Evolutionary conservation across 2,113 vertebrate species (phyloP), one percentile per base, ranked within the genome.

Genomic region (Bombycilla garrulus): DNA sequence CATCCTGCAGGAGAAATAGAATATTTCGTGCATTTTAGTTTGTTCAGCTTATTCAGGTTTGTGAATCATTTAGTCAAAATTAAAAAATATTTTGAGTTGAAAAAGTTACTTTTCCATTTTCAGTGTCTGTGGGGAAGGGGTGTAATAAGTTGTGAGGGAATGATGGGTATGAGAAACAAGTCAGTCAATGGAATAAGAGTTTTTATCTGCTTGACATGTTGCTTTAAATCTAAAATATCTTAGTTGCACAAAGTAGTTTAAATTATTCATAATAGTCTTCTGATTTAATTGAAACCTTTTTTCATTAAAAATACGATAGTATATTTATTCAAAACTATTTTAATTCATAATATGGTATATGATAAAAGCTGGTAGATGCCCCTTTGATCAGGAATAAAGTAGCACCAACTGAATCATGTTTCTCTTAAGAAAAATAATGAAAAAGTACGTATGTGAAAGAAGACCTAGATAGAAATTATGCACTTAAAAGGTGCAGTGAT

Each of bases 41-140:
- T 73, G 36, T 64, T 90, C 13, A 47, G 11, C 33, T 51, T 2
- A 1, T 29, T 92, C 7, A 36, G 53, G 15, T 61, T 53, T 67
- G 10, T 64, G 35, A 56, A 5, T 62, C 23, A 9, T 40, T 82
- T 16, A 60, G 33, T 42, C 44, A 56, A 51, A 92, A 48, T 1
- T 62, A 48, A 45, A 83, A 88, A 57, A 21, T 21, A 4, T 10
- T 89, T 64, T 81, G n/a, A 70, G 14, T 47, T 73, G 6, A 56
- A 85, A 78, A 48, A 44, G 29, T 65, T 77, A 8, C 12, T 24
- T 81, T 73, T 69, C 8, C 3, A 8, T 42, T 92, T 69, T 70
- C 19, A 24, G 0, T 61, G 24, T 51, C 50, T 58, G 5, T 33
- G 5, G 11, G 16, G 16, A 20, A 14, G 8, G 3, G 3, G 9